Evolutionary conservation across 2,113 vertebrate species (phyloP), one percentile per base, ranked within the genome.

Genomic region (Xenopus tropicalis): DNA sequence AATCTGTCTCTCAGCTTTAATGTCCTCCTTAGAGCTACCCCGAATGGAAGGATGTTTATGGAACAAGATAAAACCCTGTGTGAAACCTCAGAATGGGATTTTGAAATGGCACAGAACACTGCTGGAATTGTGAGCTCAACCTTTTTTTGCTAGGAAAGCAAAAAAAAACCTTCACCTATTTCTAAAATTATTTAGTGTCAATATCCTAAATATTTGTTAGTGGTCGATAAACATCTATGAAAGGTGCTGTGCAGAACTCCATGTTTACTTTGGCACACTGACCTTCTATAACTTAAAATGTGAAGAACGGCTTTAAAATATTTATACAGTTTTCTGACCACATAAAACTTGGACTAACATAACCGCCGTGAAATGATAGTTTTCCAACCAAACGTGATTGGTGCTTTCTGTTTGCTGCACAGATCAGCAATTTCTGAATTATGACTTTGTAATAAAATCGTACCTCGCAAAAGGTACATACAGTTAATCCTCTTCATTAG

Each of bases 51-150:
- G 16, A 59, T 74, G 72, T 74, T 74, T 74, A 61, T 74, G 72
- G 72, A 74, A 67, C 64, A 74, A 74, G 37, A 67, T 74, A 67
- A 66, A 66, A 74, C 43, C 37, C 54, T 65, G 42, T 21, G 54
- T 21, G 19, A 67, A 74, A 59, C 72, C 72, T 67, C 64, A 67
- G 43, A 51, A 51, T 29, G 2, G 10, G 52, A 74, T 48, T 19
- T 4, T 37, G 10, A 4, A 56, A 20, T 22, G 48, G 54, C 11
- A 4, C 21, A 57, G 37, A 43, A 66, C 71, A 73, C 63, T 57
- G 24, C 29, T 19, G n/a, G 65, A 66, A 66, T 59, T 58, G 71
- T 73, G 17, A 66, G 57, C 6, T 37, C 11, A 22, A 48, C 58
- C 58, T 46, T 24, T n/a, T 20, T 21, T 43, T 51, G 52, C 52